Conservation (phyloP, 2,888 invertebrate genomes). For the Dryomyza anilis region DNA sequence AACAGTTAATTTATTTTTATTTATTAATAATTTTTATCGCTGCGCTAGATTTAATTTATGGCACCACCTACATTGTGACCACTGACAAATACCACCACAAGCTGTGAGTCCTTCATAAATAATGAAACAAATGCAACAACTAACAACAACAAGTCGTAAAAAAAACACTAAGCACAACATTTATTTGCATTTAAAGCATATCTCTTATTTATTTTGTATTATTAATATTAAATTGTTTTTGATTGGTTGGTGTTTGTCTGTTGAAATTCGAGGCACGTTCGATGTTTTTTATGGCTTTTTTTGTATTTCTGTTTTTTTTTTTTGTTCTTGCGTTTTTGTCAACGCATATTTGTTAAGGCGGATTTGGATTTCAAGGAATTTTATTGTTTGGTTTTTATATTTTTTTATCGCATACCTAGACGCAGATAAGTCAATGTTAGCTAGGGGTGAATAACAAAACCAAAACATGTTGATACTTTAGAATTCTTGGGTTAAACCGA, state of each 20-base stretch:
- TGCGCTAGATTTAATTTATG: not conserved
- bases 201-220: not conserved
- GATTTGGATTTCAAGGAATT: constrained; percentile 5
- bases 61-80: not conserved
- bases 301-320: not conserved
- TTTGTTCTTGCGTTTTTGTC: not conserved
- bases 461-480: too few relatives aligned
- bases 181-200: not conserved
- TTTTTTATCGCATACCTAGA: not conserved
- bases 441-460: too few relatives aligned
- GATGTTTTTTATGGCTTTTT: not conserved
- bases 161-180: not conserved
- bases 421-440: too few relatives aligned
- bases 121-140: not conserved
- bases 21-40: not conserved
- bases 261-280: not conserved
- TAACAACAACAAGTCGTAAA: not conserved
- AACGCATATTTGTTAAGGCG: not conserved
- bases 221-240: not conserved
- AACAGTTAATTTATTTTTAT: not conserved
- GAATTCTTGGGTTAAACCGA: too few relatives aligned
- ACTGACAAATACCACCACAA: not conserved
- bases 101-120: too few relatives aligned
- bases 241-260: not conserved
- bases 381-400: not conserved